phyloP scores from a whole-genome alignment of 2,113 vertebrate genomes.

The Stercorarius parasiticus region DNA sequence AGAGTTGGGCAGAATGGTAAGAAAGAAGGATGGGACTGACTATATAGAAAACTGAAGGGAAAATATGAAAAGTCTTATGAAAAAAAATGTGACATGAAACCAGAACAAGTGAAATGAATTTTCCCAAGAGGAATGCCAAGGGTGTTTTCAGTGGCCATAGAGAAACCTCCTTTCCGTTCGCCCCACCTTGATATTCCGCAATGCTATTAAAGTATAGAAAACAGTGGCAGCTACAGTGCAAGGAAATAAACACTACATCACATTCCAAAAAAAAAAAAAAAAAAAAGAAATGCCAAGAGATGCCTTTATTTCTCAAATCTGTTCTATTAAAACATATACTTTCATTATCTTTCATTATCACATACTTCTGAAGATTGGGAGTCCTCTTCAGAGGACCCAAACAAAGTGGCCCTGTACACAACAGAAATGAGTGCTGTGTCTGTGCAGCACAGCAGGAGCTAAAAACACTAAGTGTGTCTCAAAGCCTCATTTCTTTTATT shows the following conservation, averaged over 20 bases:
- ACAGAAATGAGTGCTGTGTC: not conserved
- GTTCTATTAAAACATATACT: not conserved
- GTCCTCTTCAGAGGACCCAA: not conserved
- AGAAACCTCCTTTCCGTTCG: not conserved
- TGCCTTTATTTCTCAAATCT: not conserved
- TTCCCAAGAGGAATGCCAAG: not conserved
- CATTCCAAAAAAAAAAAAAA: not conserved
- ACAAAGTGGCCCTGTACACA: fast-evolving
- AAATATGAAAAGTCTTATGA: not conserved
- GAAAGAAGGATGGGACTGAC: not conserved
- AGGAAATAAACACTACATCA: not conserved
- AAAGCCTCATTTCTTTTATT: not conserved
- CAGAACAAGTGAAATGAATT: not conserved
- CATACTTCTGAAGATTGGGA: not conserved
- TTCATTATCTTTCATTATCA: not conserved
- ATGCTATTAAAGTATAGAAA: not conserved
- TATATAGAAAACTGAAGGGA: not conserved
- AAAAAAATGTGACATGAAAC: not conserved
- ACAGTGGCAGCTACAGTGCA: not conserved
- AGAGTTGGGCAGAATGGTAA: not conserved
- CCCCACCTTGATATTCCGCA: fast-evolving
- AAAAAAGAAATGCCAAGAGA: not conserved
- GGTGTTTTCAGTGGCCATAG: not conserved
- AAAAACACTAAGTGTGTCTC: not conserved
- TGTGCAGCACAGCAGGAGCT: not conserved